Percentiles rank a stretch among this genome's conserved stretches.
Evolutionary conservation across 2,113 vertebrate genomes (phyloP).

Genomic region (Chaetodon trifascialis): DNA sequence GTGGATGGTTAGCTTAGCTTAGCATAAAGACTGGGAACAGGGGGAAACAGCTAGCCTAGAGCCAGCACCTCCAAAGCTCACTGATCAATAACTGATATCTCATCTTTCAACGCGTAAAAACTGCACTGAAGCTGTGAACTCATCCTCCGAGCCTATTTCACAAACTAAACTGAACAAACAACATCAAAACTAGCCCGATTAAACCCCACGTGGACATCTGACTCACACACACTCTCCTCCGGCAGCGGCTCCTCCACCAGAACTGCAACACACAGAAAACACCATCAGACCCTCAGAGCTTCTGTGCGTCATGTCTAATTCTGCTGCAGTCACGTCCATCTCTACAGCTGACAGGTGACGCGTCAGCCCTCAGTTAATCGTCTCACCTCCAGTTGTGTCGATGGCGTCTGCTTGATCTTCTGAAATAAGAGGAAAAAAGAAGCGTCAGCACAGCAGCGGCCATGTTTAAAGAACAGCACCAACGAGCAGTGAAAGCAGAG

Average conservation of each 20-base stretch:
- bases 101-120: too few species aligned
- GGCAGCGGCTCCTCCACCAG: slow-evolving; percentile 56
- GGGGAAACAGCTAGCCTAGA: neutral
- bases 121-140: too few species aligned
- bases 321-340: too few species aligned
- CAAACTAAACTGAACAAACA: too few species aligned
- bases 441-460: neutral
- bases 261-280: slow-evolving; percentile 49
- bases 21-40: neutral
- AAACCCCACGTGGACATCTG: too few species aligned
- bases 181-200: too few species aligned
- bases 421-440: neutral
- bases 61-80: too few species aligned
- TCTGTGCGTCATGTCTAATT: neutral
- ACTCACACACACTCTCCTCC: slow-evolving; percentile 50
- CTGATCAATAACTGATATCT: too few species aligned
- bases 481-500: rapidly evolving
- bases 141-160: too few species aligned
- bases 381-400: slow-evolving; percentile 76
- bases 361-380: rapidly evolving
- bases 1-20: neutral
- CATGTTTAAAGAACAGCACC: neutral
- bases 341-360: neutral
- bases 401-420: slow-evolving; percentile 42
- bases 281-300: neutral